These are phyloP conservation scores for Nesometra sesokonis DNA, from an alignment of 35 echinoderm and acorn worm species.

Conservation along the genomic window DNA sequence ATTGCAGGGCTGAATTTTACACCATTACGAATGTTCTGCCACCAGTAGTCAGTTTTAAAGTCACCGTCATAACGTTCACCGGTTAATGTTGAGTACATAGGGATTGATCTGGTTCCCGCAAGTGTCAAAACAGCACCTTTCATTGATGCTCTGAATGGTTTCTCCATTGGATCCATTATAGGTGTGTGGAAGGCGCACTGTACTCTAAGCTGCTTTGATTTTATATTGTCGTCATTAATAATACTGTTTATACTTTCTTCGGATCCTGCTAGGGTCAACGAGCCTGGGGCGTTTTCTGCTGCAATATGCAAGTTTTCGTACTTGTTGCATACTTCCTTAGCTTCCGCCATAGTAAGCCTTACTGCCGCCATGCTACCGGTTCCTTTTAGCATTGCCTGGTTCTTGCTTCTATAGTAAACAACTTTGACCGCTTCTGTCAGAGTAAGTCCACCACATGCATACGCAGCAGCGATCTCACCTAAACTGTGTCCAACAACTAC, in stretches of 20 bases:
- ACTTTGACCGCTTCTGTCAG: slow-evolving; percentile 59
- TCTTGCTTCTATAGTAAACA: slow-evolving; percentile 64
- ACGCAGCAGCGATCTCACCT: slow-evolving; percentile 88
- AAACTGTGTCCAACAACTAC: slow-evolving; percentile 81
- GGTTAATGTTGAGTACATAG: slow-evolving; percentile 67
- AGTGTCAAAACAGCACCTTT: slow-evolving; percentile 39
- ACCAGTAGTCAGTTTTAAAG: slow-evolving; percentile 82
- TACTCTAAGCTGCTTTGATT: slow-evolving; percentile 57
- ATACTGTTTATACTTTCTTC: slow-evolving; percentile 52
- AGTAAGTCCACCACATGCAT: slow-evolving; percentile 69
- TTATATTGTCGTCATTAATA: slow-evolving; percentile 28
- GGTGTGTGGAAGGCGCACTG: slow-evolving; percentile 82
- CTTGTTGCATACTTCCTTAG: slow-evolving; percentile 44
- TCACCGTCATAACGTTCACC: slow-evolving; percentile 58
- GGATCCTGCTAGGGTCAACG: slow-evolving; percentile 53
- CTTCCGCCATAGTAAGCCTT: slow-evolving; percentile 42
- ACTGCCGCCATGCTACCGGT: slow-evolving; percentile 83
- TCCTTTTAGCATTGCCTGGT: slow-evolving; percentile 72
- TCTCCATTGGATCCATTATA: slow-evolving; percentile 64
- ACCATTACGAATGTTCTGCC: slow-evolving; percentile 70
- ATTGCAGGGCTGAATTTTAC: slow-evolving; percentile 70
- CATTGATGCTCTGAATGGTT: slow-evolving; percentile 61
- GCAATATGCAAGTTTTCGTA: slow-evolving; percentile 61
- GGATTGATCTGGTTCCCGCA: slow-evolving; percentile 13
- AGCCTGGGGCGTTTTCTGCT: slow-evolving; percentile 79